phyloP scores from a whole-genome alignment of 2,113 vertebrate species.

The Megaptera novaeangliae region DNA sequence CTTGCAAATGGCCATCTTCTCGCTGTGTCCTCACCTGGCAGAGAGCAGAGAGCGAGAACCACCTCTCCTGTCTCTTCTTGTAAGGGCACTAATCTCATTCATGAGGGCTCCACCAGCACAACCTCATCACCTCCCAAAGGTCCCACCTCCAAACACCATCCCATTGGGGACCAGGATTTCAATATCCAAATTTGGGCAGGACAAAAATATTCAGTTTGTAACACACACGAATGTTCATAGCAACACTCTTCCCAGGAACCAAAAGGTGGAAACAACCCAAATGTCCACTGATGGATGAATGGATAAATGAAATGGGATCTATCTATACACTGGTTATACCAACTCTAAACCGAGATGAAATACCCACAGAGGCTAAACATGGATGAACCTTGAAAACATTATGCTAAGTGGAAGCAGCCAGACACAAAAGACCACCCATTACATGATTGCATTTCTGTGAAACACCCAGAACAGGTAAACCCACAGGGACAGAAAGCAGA shows the following conservation, averaged over 20 bases:
- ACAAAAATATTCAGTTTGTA: no score
- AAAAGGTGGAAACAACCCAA: no score
- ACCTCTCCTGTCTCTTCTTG: background rate
- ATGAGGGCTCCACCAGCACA: background rate
- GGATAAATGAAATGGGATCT: background rate
- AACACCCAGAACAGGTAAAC: background rate
- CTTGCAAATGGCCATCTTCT: background rate
- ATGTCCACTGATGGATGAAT: background rate
- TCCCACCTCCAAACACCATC: no score
- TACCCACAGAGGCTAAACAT: no score
- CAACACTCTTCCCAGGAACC: no score
- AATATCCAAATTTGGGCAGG: no score
- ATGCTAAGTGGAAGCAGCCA: background rate
- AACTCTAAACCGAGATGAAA: background rate
- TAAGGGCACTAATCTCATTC: background rate
- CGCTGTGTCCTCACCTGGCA: background rate
- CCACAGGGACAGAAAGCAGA: background rate
- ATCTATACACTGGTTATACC: background rate
- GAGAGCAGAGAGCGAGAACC: background rate
- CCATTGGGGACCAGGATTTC: no score
- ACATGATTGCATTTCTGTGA: accelerated
- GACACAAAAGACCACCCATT: background rate
- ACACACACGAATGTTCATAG: no score
- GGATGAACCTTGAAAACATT: background rate
- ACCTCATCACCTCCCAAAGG: background rate